These are phyloP conservation scores for Caenorhabditis sp. DNA, from an alignment of 2,888 invertebrate species.

Conservation along the genomic window DNA sequence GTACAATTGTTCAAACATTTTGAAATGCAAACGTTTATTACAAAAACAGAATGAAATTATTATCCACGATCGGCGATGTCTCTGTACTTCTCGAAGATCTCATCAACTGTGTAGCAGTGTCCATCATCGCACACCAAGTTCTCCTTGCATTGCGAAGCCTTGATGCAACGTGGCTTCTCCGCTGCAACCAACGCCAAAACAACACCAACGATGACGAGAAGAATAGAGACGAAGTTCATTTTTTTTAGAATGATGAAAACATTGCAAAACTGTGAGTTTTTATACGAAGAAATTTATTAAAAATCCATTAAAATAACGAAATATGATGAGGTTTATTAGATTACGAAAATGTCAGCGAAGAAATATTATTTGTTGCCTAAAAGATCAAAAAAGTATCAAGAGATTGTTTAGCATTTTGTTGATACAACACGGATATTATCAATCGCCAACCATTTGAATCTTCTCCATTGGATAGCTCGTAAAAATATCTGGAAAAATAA, in stretches of 20 bases:
- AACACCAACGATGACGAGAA: neutral
- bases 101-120: slow-evolving; percentile 12
- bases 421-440: slow-evolving; percentile 53
- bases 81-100: slow-evolving; percentile 18
- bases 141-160: neutral
- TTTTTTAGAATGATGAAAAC: neutral
- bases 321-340: slow-evolving; percentile 7
- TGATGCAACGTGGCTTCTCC: neutral
- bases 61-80: neutral
- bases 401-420: slow-evolving; percentile 14
- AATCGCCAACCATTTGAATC: slow-evolving; percentile 66
- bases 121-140: slow-evolving; percentile 16
- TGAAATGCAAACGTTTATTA: neutral
- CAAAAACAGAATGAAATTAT: neutral
- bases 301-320: slow-evolving; percentile 9
- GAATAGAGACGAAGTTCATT: slow-evolving; percentile 5
- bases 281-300: slow-evolving; percentile 6
- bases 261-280: neutral
- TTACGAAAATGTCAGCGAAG: neutral
- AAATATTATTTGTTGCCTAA: slow-evolving; percentile 13
- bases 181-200: neutral
- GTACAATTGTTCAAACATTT: too few species aligned
- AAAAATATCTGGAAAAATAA: slow-evolving; percentile 53
- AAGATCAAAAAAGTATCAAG: neutral
- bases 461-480: slow-evolving; percentile 63